These are phyloP conservation scores for Lasiommata megera DNA, from an alignment of 2,888 invertebrate species.

Conservation along the genomic window DNA sequence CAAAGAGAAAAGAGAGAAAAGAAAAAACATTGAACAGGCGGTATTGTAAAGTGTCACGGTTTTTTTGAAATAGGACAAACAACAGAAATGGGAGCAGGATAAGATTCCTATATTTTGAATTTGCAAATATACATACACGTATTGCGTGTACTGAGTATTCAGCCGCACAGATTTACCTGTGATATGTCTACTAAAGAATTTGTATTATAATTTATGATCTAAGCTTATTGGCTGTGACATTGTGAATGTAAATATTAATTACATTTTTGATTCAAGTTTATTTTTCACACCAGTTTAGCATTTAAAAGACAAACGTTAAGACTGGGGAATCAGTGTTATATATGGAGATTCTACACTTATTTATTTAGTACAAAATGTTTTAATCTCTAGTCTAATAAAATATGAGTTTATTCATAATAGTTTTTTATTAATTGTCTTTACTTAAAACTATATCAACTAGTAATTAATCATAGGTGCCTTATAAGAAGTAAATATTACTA, in stretches of 20 bases:
- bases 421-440: not conserved
- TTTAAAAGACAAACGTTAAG: constrained; percentile 17
- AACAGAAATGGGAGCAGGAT: not conserved
- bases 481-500: no score
- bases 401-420: not conserved
- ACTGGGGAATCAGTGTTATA: constrained; percentile 6
- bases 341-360: constrained; percentile 11
- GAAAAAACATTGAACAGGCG: constrained; percentile 43
- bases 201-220: not conserved
- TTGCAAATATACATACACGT: not conserved
- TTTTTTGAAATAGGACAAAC: not conserved
- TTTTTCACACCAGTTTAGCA: constrained; percentile 12
- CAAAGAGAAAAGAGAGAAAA: constrained; percentile 52
- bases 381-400: constrained; percentile 38
- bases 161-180: constrained; percentile 19
- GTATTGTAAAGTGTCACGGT: constrained; percentile 38
- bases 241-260: constrained; percentile 12
- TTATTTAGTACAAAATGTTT: constrained; percentile 24
- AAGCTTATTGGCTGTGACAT: constrained; percentile 31
- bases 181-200: constrained; percentile 10
- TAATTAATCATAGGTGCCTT: no score
- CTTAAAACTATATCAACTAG: no score
- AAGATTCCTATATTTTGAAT: not conserved
- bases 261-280: not conserved
- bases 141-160: not conserved